Conservation (phyloP, 2,888 invertebrate genomes). For the Drosophila emarginata region DNA sequence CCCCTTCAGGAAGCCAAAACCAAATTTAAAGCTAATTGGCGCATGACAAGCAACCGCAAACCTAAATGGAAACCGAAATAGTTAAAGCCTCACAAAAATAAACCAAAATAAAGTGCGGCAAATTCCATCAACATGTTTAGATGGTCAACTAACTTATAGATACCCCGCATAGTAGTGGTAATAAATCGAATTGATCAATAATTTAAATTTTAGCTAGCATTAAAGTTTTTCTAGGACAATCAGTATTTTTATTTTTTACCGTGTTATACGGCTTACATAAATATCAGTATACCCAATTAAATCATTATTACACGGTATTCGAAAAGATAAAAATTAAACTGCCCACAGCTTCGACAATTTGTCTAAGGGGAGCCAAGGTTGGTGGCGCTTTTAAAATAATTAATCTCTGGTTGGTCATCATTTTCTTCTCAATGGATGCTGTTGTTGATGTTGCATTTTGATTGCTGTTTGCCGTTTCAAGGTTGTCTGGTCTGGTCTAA, state of each 20-base stretch:
- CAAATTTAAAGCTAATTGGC: constrained; percentile 45
- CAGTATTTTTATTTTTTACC: too few relatives aligned
- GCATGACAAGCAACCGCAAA: constrained; percentile 33
- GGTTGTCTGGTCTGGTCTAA: constrained; percentile 31
- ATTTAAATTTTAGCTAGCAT: too few relatives aligned
- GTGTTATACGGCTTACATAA: too few relatives aligned
- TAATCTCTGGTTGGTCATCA: constrained; percentile 57
- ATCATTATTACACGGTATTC: background rate
- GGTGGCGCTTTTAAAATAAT: constrained; percentile 59
- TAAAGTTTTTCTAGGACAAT: too few relatives aligned
- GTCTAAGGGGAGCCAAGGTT: constrained; percentile 52
- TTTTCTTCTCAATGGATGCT: constrained; percentile 13
- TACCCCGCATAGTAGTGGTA: background rate
- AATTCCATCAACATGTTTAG: background rate
- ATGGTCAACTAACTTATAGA: background rate
- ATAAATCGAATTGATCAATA: too few relatives aligned
- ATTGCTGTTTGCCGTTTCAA: constrained; percentile 20
- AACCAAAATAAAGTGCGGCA: background rate
- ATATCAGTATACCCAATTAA: background rate
- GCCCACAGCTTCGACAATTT: constrained; percentile 34
- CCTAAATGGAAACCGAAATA: background rate
- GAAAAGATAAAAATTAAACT: constrained; percentile 37
- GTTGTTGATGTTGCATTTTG: constrained; percentile 45
- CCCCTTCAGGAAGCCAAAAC: constrained; percentile 42
- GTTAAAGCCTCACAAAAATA: background rate